Evolutionary conservation across 2,113 vertebrate species (phyloP).

Genomic region (Ranitomeya imitator): DNA sequence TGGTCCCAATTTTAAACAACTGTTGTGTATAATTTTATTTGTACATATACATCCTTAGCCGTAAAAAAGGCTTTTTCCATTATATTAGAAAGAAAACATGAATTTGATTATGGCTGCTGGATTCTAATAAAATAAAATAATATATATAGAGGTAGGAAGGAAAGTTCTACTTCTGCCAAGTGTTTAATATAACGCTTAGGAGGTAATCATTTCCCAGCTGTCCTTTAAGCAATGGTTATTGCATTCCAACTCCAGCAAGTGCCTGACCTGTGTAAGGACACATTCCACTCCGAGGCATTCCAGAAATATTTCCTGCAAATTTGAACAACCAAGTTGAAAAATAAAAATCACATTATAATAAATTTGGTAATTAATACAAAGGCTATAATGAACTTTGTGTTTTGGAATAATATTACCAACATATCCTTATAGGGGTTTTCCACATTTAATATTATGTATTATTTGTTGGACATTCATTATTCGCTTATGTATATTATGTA

Average conservation of each 20-base stretch:
- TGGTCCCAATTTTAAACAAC: no score
- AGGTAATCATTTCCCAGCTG: constrained; percentile 26
- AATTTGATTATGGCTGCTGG: not conserved
- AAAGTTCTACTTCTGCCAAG: not conserved
- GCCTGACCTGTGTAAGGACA: constrained; percentile 11
- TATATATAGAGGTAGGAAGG: not conserved
- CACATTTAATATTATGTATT: no score
- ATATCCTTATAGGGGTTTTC: no score
- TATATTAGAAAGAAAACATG: no score
- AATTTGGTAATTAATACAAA: not conserved
- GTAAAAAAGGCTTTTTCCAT: no score
- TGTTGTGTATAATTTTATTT: no score
- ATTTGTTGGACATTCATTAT: no score
- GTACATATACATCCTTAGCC: no score
- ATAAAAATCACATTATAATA: not conserved
- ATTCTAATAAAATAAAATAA: not conserved
- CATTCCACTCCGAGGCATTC: constrained; percentile 1
- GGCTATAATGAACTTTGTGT: not conserved
- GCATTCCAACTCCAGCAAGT: constrained; percentile 17
- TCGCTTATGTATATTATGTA: no score
- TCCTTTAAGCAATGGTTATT: constrained; percentile 27
- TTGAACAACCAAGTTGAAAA: not conserved
- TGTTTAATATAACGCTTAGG: constrained; percentile 17
- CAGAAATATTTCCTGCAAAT: not conserved
- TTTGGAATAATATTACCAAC: not conserved